These are phyloP conservation scores for Trimorus sp. DNA, from an alignment of 2,888 invertebrate species.

Conservation along the genomic window DNA sequence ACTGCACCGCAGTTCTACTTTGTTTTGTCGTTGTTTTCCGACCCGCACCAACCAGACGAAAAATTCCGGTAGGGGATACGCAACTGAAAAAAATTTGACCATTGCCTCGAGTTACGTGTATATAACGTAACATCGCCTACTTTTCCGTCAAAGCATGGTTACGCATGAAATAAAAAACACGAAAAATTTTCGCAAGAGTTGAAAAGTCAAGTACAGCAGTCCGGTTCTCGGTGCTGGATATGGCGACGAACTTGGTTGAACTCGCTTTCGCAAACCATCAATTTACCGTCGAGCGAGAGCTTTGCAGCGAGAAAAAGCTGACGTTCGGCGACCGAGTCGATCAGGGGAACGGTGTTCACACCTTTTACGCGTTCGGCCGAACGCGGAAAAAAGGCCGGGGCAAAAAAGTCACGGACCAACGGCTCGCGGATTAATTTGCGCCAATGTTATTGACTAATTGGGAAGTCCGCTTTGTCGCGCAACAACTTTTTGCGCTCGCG, in stretches of 20 bases:
- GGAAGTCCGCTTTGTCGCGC: slow-evolving; percentile 45
- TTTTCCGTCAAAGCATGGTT: neutral
- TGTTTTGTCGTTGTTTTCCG: neutral
- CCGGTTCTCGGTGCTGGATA: slow-evolving; percentile 46
- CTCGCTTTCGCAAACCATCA: slow-evolving; percentile 63
- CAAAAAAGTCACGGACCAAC: slow-evolving; percentile 25
- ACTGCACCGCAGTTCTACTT: neutral
- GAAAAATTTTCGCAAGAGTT: slow-evolving; percentile 45
- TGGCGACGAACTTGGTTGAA: slow-evolving; percentile 58
- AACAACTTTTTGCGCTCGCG: slow-evolving; percentile 31
- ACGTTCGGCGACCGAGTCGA: slow-evolving; percentile 52
- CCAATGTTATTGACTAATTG: slow-evolving; percentile 57
- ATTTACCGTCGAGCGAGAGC: slow-evolving; percentile 52
- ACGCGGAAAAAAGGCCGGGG: slow-evolving; percentile 27
- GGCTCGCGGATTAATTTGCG: slow-evolving; percentile 54
- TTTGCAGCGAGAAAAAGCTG: slow-evolving; percentile 52
- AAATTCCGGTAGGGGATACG: no score
- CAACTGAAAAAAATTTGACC: no score
- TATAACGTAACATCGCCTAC: no score
- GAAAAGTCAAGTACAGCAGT: slow-evolving; percentile 58
- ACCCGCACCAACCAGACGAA: no score
- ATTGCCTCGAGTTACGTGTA: no score
- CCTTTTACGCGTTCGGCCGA: slow-evolving; percentile 51
- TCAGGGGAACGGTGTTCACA: slow-evolving; percentile 50
- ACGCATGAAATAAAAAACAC: slow-evolving; percentile 12